Percentiles rank a stretch among this genome's conserved stretches.
Conservation (phyloP, 1,140 invertebrate genomes). For the Pseudomyrmex pallidus region DNA sequence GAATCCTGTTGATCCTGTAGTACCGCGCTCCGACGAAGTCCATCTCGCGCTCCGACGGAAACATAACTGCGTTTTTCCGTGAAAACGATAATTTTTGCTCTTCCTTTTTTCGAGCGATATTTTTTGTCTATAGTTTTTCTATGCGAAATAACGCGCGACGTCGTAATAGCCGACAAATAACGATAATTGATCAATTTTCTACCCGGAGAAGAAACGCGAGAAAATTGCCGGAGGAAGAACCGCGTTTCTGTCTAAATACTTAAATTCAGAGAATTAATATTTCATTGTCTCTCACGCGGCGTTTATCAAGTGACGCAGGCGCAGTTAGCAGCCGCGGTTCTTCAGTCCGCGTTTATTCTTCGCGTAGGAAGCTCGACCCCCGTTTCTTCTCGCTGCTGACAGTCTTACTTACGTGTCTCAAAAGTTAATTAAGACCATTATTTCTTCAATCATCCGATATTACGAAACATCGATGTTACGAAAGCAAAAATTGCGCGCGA, state of each 20-base stretch:
- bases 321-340: neutral
- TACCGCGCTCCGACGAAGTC: constrained; percentile 12
- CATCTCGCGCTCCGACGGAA: neutral
- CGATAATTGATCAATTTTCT: constrained; percentile 7
- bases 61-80: neutral
- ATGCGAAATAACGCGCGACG: neutral
- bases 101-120: neutral
- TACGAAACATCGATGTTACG: no score
- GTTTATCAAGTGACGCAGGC: neutral
- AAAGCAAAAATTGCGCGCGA: no score
- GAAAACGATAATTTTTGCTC: neutral
- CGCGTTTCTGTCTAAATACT: neutral
- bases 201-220: neutral
- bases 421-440: neutral
- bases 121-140: neutral
- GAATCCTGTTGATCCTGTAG: constrained; percentile 25
- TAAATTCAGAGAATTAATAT: neutral
- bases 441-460: neutral
- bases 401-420: neutral
- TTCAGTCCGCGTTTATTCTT: neutral
- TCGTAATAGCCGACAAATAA: neutral
- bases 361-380: neutral
- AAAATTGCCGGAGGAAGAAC: neutral
- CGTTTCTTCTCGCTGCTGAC: neutral
- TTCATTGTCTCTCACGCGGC: neutral